Base-by-base conservation (phyloP, 2,797 vertebrate species). In the Microcaecilia unicolor region DNA sequence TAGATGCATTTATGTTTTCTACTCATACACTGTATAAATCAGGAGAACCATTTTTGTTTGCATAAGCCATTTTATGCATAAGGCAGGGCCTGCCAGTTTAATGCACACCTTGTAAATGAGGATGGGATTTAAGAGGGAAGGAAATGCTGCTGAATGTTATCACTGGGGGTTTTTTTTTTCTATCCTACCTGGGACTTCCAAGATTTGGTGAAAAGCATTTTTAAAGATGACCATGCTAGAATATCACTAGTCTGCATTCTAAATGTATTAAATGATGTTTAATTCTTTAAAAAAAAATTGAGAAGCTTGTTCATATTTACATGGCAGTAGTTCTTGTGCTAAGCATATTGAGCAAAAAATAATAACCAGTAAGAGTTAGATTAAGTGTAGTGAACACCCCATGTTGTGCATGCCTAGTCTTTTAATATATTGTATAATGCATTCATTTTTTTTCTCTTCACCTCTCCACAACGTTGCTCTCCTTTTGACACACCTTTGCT, bases 401-500 rank as follows among this genome's bases (percentile, higher is more conserved):
- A 6, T 6, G 18, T 46, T 50, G 44, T 60, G 68, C 58, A 76
- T 67, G 63, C 51, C 45, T 62, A 24, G 7, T 56, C 47, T 62
- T 58, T 61, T 55, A 64, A 55, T 60, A 34, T 55, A 54, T 46
- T 69, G 59, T 69, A 49, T 70, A 65, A 75, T 58, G 57, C 69
- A 50, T 70, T 74, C 65, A 37, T 55, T 51, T 59, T 51, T 49
- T 58, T 37, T 65, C 80, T 89, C 83, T 69, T 71, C 41, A 6
- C 57, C 46, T 82, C 14, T 54, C 48, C 50, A 53, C 64, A 61
- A 59, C 48, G 28, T 67, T 57, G 45, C 60, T 67, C 37, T 64
- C 43, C 51, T 57, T 63, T 67, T 71, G 65, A 62, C 48, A 49
- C 57, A 64, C 64, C 55, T 77, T 61, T 79, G 76, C 74, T 81